phyloP scores from a whole-genome alignment of 2,113 vertebrate species.

The Siphamia tubifer region DNA sequence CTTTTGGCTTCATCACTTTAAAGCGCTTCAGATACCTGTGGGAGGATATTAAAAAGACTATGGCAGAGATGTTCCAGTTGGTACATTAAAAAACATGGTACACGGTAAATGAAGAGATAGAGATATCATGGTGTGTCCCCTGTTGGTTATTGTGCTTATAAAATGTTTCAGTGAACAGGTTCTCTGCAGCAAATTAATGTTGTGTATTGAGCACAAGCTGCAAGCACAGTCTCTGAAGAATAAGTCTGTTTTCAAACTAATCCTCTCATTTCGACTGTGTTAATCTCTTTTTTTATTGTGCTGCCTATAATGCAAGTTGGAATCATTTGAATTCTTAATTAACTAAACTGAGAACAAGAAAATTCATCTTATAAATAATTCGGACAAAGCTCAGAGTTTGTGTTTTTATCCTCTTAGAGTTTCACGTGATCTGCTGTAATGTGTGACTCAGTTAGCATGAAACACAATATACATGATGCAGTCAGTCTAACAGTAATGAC shows the following conservation, averaged over 20 bases:
- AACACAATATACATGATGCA: background rate
- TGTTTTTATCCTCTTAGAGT: background rate
- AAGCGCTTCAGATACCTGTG: conserved; percentile 95
- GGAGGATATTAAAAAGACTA: background rate
- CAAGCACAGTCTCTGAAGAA: background rate
- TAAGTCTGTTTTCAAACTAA: background rate
- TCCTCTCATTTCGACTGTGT: background rate
- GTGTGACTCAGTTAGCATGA: background rate
- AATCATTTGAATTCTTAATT: background rate
- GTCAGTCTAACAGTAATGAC: background rate
- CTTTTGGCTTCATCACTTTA: conserved; percentile 98
- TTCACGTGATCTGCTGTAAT: background rate
- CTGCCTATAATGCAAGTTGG: background rate
- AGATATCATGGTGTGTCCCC: background rate
- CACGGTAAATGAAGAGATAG: background rate
- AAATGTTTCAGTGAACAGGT: background rate
- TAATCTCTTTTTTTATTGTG: background rate
- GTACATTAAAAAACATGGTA: background rate
- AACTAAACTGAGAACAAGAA: background rate
- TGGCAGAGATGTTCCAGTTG: background rate
- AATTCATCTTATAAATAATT: background rate
- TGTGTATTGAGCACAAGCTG: background rate
- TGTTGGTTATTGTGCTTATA: background rate
- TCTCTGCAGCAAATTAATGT: background rate
- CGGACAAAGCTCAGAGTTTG: background rate